Evolutionary conservation across 2,888 invertebrate genomes (phyloP), one percentile per base, ranked within the genome.

Genomic region (Standfussiana lucernea): DNA sequence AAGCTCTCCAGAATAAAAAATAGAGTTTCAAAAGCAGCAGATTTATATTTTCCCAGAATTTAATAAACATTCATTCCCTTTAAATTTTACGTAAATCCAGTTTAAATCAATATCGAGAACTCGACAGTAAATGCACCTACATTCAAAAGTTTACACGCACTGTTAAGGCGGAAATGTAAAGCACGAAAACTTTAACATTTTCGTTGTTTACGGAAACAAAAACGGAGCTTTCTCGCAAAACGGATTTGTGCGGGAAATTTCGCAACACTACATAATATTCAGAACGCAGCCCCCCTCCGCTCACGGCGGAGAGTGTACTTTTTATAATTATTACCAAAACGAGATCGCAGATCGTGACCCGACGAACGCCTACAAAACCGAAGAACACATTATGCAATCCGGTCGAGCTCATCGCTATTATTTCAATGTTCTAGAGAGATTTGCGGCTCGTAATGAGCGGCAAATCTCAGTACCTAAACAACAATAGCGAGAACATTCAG

Each of bases 321-420:
- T 79, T 83, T 79, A 68, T 80, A 79, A 71, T 72, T 74, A 72
- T 76, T 73, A 72, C 84, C 75, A 84, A 85, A 88, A 86, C 68
- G 42, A 85, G 85, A 80, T 80, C 74, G 75, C 61, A 70, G 68
- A 80, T 89, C 85, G 86, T 90, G 88, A 89, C 83, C 81, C 28
- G 82, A 71, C 79, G 82, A 64, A 69, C 66, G 65, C 64, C 75
- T 61, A 70, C 73, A 65, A 79, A 87, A 79, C 88, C 83, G 88
- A 89, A 89, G 82, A 85, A 78, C 75, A 74, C 73, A 76, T 90
- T 90, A 85, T 73, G 85, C 70, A 88, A 90, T 72, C 64, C 67
- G 77, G 66, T 75, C 75, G 88, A 88, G 85, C 86, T 88, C 86
- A 89, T 87, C 84, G 82, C 75, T 72, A 74, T 82, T 82, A 75